Conservation (phyloP, 2,888 invertebrate genomes). For the Ashinkailepas kermadecensis region DNA sequence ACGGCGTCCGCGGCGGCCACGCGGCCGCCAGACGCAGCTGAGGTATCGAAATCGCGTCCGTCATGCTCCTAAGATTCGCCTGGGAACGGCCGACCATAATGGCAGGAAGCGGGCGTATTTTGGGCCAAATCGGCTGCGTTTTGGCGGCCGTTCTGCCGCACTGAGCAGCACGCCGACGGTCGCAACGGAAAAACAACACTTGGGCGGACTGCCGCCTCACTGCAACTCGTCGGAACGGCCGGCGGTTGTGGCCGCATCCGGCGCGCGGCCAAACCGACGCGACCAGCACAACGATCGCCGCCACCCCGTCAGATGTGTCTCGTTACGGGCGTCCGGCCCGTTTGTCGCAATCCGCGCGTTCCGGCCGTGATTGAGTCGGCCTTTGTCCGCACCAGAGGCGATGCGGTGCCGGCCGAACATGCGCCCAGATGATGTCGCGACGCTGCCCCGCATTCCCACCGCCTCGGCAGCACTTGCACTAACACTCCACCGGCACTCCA, state of each 20-base stretch:
- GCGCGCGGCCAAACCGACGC: background rate
- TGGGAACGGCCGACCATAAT: background rate
- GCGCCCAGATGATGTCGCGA: no score
- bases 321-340: no score
- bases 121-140: conserved; percentile 8
- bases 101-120: background rate
- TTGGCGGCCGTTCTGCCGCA: background rate
- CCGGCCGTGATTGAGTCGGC: no score
- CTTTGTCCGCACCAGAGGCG: no score
- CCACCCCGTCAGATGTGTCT: no score
- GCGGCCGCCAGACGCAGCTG: background rate
- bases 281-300: no score
- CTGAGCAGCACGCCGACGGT: background rate
- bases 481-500: no score
- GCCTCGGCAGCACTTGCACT: no score
- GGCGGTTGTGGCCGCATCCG: background rate
- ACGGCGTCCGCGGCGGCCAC: background rate
- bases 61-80: background rate
- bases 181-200: background rate
- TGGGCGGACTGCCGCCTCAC: background rate
- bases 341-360: no score
- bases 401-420: no score
- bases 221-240: background rate
- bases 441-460: no score
- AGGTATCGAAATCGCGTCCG: background rate